Percentiles rank a stretch among this genome's conserved stretches.
phyloP scores from a whole-genome alignment of 2,888 invertebrate genomes.

The Yponomeuta malinellus region DNA sequence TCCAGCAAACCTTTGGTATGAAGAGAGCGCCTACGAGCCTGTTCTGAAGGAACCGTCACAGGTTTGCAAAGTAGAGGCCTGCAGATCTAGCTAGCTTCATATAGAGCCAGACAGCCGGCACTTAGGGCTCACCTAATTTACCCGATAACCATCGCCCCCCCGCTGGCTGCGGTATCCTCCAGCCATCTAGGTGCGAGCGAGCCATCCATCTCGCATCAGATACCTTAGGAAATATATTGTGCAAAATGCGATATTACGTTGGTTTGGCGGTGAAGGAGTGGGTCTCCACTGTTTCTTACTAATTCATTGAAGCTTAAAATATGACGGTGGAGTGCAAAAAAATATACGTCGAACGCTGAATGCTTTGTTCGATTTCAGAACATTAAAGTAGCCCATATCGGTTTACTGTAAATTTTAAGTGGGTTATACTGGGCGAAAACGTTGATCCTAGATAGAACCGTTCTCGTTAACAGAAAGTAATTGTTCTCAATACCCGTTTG shows the following conservation, averaged over 20 bases:
- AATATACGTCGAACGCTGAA: too few species aligned
- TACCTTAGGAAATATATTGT: background rate
- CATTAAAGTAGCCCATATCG: too few species aligned
- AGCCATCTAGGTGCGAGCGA: background rate
- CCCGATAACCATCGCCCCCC: background rate
- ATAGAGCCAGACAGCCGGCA: background rate
- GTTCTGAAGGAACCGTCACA: background rate
- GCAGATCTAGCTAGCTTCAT: background rate
- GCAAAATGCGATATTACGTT: background rate
- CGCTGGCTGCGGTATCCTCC: background rate
- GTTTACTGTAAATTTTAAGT: too few species aligned
- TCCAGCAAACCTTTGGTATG: too few species aligned
- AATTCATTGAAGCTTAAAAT: background rate
- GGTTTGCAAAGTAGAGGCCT: background rate
- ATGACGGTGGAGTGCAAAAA: too few species aligned
- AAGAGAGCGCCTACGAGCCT: background rate
- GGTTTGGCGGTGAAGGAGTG: background rate
- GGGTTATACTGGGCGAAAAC: too few species aligned
- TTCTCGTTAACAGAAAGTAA: too few species aligned
- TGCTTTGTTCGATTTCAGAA: too few species aligned
- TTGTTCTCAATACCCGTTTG: too few species aligned
- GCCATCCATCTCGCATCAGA: background rate
- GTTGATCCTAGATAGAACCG: too few species aligned
- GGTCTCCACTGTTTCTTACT: background rate
- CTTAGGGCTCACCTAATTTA: constrained; percentile 1